Percentiles rank a stretch among this genome's conserved stretches.
Conservation (phyloP, 1,140 invertebrate genomes). For the Drosophila nikananu region DNA sequence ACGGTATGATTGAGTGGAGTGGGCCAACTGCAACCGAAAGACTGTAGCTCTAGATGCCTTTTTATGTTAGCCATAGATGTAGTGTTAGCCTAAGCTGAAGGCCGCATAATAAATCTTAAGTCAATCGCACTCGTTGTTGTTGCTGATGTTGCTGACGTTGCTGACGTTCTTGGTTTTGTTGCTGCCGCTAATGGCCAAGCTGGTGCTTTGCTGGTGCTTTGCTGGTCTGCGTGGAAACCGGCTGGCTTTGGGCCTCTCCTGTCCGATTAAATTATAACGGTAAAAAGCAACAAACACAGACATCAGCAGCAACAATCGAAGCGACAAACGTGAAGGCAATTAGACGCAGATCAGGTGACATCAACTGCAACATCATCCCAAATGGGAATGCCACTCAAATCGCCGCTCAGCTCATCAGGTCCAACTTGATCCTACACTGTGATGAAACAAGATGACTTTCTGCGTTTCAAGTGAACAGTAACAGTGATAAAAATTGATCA, state of each 20-base stretch:
- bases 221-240: constrained; percentile 40
- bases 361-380: constrained; percentile 35
- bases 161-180: constrained; percentile 27
- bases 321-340: constrained; percentile 45
- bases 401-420: constrained; percentile 1
- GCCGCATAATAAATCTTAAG: constrained; percentile 71
- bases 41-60: constrained; percentile 41
- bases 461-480: no score
- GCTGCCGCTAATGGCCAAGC: constrained; percentile 10
- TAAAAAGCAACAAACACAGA: constrained; percentile 64
- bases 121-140: constrained; percentile 50
- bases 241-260: constrained; percentile 55
- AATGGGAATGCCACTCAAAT: constrained; percentile 50
- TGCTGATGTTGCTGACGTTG: constrained; percentile 45
- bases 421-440: constrained; percentile 10
- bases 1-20: constrained; percentile 85
- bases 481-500: no score
- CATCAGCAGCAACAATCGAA: constrained; percentile 42
- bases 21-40: constrained; percentile 38
- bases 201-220: constrained; percentile 12
- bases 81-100: constrained; percentile 45
- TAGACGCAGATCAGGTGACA: constrained; percentile 55
- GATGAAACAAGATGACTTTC: not conserved
- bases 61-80: constrained; percentile 47
- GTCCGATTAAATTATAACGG: constrained; percentile 73